Evolutionary conservation across 2,888 invertebrate species (phyloP).

Genomic region (Ernsta delagoae): DNA sequence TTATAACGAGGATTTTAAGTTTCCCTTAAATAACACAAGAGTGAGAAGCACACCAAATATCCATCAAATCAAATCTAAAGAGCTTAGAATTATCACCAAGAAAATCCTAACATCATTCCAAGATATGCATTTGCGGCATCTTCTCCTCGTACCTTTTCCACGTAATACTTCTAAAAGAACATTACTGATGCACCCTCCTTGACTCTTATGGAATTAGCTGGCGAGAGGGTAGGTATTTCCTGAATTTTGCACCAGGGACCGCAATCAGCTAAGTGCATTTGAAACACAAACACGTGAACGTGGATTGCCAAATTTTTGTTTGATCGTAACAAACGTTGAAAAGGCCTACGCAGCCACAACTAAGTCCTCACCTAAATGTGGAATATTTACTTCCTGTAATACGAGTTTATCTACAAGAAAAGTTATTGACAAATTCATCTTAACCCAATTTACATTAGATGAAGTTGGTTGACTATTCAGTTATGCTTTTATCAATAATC

Average conservation of each 20-base stretch:
- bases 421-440: too few relatives aligned
- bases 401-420: too few relatives aligned
- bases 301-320: neutral
- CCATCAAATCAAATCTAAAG: neutral
- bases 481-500: too few relatives aligned
- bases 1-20: too few relatives aligned
- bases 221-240: conserved; percentile 46
- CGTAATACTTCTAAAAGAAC: conserved; percentile 29
- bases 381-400: too few relatives aligned
- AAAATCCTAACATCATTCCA: neutral
- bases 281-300: conserved; percentile 5
- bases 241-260: conserved; percentile 57
- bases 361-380: too few relatives aligned
- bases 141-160: neutral
- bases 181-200: conserved; percentile 72
- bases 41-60: too few relatives aligned
- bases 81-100: neutral
- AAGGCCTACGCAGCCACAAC: neutral
- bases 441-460: neutral
- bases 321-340: neutral
- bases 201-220: conserved; percentile 62
- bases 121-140: neutral
- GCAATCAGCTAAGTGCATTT: conserved; percentile 67
- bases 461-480: too few relatives aligned
- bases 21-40: too few relatives aligned